These are phyloP conservation scores for Oophaga pumilio DNA, from an alignment of 2,113 vertebrate species.

Conservation along the genomic window DNA sequence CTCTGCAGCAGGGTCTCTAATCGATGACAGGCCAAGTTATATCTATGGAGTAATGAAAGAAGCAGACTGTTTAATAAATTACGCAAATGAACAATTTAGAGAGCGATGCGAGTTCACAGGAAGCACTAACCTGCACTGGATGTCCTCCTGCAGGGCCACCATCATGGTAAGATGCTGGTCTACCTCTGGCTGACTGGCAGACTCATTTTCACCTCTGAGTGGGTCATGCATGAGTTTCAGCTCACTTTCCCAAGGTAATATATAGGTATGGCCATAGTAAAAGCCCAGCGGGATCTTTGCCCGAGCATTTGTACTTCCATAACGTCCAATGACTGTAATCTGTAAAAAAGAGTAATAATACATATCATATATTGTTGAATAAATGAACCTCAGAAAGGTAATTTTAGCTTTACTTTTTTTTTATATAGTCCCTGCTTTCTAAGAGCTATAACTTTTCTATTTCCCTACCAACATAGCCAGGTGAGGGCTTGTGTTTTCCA, in stretches of 20 bases:
- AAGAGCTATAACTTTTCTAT: too few relatives aligned
- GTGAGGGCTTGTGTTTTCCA: too few relatives aligned
- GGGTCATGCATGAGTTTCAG: slow-evolving; percentile 96
- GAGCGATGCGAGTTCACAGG: not conserved
- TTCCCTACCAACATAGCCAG: too few relatives aligned
- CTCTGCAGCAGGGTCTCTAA: slow-evolving; percentile 95
- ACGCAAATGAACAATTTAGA: not conserved
- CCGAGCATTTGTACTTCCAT: slow-evolving; percentile 96
- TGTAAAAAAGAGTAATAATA: slow-evolving; percentile 62
- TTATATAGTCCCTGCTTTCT: too few relatives aligned
- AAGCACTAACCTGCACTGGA: slow-evolving; percentile 90
- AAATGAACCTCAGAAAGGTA: not conserved
- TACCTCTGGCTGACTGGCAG: slow-evolving; percentile 88
- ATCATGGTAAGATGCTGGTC: slow-evolving; percentile 98
- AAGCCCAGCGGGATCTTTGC: slow-evolving; percentile 97
- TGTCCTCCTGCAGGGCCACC: slow-evolving; percentile 95
- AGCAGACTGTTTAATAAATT: not conserved
- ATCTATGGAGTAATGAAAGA: slow-evolving; percentile 70
- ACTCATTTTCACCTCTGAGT: slow-evolving; percentile 87
- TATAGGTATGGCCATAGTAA: slow-evolving; percentile 98
- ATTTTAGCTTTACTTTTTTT: too few relatives aligned
- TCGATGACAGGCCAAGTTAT: slow-evolving; percentile 96
- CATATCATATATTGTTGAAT: not conserved
- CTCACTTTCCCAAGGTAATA: slow-evolving; percentile 95
- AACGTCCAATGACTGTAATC: slow-evolving; percentile 98